Conservation (phyloP, 2,888 invertebrate species). For the Tridacna crocea region DNA sequence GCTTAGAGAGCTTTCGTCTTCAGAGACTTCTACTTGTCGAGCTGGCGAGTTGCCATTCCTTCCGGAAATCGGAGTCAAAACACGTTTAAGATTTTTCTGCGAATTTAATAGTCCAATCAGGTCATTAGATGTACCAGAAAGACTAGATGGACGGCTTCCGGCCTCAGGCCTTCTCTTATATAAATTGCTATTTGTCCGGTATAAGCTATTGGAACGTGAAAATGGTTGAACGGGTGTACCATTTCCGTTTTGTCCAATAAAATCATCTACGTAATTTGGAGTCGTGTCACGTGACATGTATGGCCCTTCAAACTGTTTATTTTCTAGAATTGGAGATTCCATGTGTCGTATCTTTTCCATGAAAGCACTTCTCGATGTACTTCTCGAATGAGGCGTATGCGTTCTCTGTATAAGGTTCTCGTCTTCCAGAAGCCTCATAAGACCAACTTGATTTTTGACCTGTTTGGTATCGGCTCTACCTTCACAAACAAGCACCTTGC, state of each 20-base stretch:
- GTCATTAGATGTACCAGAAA: slow-evolving; percentile 33
- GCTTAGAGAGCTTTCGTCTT: slow-evolving; percentile 49
- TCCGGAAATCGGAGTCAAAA: slow-evolving; percentile 63
- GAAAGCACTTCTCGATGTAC: slow-evolving; percentile 50
- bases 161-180: slow-evolving; percentile 52
- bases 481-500: slow-evolving; percentile 70
- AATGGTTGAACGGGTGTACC: slow-evolving; percentile 37
- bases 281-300: slow-evolving; percentile 64
- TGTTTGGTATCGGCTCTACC: slow-evolving; percentile 65
- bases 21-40: slow-evolving; percentile 35
- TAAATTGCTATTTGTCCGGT: slow-evolving; percentile 53
- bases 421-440: slow-evolving; percentile 60
- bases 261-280: slow-evolving; percentile 49
- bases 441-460: slow-evolving; percentile 64
- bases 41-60: slow-evolving; percentile 42
- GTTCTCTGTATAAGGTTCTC: slow-evolving; percentile 54
- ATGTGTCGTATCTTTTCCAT: slow-evolving; percentile 43
- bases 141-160: slow-evolving; percentile 42
- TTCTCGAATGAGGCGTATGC: slow-evolving; percentile 46
- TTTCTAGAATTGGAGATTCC: slow-evolving; percentile 58
- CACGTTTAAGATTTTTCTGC: slow-evolving; percentile 53
- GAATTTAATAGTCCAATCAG: slow-evolving; percentile 42
- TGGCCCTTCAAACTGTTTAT: slow-evolving; percentile 59
- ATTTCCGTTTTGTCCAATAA: slow-evolving; percentile 18
- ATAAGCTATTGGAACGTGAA: slow-evolving; percentile 54